A percentile compares a stretch with the other conserved stretches of the same genome.
Conservation (phyloP, 2,888 invertebrate genomes). For the Baronia brevicornis region DNA sequence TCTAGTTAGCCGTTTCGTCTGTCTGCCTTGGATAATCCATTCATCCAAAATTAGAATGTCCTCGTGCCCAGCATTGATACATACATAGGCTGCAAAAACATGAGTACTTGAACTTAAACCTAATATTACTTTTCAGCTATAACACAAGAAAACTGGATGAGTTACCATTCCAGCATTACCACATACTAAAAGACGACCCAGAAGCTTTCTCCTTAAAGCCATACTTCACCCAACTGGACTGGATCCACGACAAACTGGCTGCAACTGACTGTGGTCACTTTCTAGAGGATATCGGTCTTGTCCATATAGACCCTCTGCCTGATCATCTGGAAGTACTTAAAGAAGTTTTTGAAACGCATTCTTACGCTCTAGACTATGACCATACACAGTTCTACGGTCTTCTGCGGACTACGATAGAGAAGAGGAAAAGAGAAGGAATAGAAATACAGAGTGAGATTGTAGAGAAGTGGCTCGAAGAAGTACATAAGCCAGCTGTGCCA, state of each 20-base stretch:
- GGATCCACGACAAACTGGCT: conserved; percentile 87
- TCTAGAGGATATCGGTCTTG: conserved; percentile 83
- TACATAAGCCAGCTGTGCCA: conserved; percentile 74
- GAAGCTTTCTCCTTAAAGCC: conserved; percentile 78
- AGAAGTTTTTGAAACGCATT: conserved; percentile 82
- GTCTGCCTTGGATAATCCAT: too few species aligned
- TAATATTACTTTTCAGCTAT: conserved; percentile 70
- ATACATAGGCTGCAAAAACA: too few species aligned
- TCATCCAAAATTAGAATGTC: too few species aligned
- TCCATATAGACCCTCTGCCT: conserved; percentile 61
- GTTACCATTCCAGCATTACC: conserved; percentile 85
- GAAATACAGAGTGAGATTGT: conserved; percentile 52
- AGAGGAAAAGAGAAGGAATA: conserved; percentile 44
- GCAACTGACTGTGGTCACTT: conserved; percentile 85
- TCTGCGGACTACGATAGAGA: conserved; percentile 52
- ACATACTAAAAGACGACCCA: conserved; percentile 69
- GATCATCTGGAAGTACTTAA: conserved; percentile 76
- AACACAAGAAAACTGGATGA: conserved; percentile 89
- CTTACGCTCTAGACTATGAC: conserved; percentile 85
- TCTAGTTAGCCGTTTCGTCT: too few species aligned
- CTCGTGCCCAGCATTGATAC: too few species aligned
- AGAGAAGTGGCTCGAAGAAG: conserved; percentile 57
- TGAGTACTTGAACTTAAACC: too few species aligned
- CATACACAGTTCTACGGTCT: conserved; percentile 89
- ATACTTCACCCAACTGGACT: conserved; percentile 84